Conservation (phyloP, 2,797 vertebrate species). For the Cirrhinus molitorella region DNA sequence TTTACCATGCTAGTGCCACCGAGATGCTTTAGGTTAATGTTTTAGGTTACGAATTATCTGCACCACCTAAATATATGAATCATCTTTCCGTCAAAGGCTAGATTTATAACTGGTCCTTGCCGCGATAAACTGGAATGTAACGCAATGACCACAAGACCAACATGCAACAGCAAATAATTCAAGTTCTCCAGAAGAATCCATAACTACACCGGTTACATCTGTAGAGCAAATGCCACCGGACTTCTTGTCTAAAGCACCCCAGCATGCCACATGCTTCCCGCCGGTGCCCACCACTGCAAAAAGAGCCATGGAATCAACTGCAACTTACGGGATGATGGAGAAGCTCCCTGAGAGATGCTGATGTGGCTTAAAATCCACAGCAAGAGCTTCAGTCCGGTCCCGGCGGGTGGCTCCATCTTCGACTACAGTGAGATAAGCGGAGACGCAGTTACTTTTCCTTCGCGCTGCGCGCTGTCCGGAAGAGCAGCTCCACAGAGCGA, state of each 20-base stretch:
- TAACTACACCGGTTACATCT: neutral
- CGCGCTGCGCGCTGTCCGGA: constrained; percentile 46
- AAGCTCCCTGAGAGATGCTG: constrained; percentile 73
- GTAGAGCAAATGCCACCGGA: neutral
- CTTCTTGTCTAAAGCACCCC: neutral
- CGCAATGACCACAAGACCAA: neutral
- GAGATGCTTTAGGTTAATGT: neutral
- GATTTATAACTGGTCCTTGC: neutral
- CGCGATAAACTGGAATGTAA: constrained; percentile 3
- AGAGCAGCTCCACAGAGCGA: constrained; percentile 48
- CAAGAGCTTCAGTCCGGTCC: constrained; percentile 68
- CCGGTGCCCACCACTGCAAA: constrained; percentile 29
- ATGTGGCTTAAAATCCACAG: constrained; percentile 80
- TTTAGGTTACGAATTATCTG: neutral
- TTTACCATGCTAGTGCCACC: neutral
- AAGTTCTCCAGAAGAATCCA: constrained; percentile 20
- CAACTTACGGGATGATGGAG: constrained; percentile 82
- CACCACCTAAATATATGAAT: neutral
- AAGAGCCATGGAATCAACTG: constrained; percentile 21
- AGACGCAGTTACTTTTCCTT: constrained; percentile 36
- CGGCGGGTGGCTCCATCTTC: constrained; percentile 75
- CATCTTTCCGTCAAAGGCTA: neutral
- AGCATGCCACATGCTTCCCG: constrained; percentile 3
- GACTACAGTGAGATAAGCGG: constrained; percentile 56
- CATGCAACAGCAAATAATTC: neutral